These are phyloP conservation scores for Microctenopoma lineatum DNA, from an alignment of 2,797 vertebrate genomes.

Conservation along the genomic window DNA sequence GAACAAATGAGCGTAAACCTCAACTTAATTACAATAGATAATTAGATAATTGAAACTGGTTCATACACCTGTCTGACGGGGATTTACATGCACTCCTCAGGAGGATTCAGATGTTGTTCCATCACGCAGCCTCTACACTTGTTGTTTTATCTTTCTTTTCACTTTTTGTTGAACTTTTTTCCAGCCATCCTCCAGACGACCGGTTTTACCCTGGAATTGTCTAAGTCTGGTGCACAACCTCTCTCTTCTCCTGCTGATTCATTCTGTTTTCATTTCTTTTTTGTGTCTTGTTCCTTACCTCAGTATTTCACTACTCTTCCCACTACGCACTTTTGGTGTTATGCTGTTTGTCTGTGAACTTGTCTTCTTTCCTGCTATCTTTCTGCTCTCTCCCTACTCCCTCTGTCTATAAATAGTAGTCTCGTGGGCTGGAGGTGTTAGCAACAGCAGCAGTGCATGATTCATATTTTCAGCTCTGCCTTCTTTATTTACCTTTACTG, in stretches of 20 bases:
- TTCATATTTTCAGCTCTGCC: conserved; percentile 56
- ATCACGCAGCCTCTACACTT: background rate
- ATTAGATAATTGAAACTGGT: conserved; percentile 13
- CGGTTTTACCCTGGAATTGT: conserved; percentile 60
- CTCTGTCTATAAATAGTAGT: conserved; percentile 72
- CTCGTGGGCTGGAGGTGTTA: conserved; percentile 69
- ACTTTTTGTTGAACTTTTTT: conserved; percentile 12
- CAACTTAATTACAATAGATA: too few species aligned
- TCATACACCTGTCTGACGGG: conserved; percentile 29
- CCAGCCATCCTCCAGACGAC: conserved; percentile 39
- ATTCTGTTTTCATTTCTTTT: conserved; percentile 28
- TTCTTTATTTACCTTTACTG: conserved; percentile 53
- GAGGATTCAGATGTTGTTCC: background rate
- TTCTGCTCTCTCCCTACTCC: conserved; percentile 21
- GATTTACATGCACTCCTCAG: background rate
- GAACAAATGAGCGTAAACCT: background rate
- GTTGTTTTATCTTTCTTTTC: background rate
- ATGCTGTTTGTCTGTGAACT: conserved; percentile 46
- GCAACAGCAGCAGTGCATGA: conserved; percentile 50
- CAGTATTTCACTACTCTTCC: conserved; percentile 26
- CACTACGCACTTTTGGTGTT: conserved; percentile 35
- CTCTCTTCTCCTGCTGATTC: conserved; percentile 1
- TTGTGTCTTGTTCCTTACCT: conserved; percentile 16
- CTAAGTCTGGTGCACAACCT: conserved; percentile 64
- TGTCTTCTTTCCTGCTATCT: conserved; percentile 35